phyloP scores from a whole-genome alignment of 2,113 vertebrate genomes.

The Arothron firmamentum region DNA sequence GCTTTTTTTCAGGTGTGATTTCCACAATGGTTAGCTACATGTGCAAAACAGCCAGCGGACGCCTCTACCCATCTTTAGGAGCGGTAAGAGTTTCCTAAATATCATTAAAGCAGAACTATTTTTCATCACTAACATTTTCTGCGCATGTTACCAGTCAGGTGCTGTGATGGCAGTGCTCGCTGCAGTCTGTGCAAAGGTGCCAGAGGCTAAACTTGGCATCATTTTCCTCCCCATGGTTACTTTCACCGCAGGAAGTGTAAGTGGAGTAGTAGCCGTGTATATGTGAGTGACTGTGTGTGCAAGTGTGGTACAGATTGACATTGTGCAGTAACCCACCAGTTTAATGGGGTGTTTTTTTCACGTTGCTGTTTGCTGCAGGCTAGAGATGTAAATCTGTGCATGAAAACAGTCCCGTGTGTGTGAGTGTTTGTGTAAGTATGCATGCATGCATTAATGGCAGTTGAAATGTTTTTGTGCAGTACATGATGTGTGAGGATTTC shows the following conservation, averaged over 20 bases:
- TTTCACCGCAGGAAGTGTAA: conserved; percentile 90
- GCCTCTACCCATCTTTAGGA: conserved; percentile 88
- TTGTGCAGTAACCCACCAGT: background rate
- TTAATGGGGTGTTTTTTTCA: conserved; percentile 3
- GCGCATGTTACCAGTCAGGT: conserved; percentile 78
- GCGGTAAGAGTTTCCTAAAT: conserved; percentile 77
- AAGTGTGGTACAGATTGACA: background rate
- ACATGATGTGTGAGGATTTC: background rate
- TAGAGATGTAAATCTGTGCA: conserved; percentile 39
- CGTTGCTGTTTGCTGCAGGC: conserved; percentile 32
- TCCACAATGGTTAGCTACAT: conserved; percentile 89
- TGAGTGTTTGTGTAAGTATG: conserved; percentile 43
- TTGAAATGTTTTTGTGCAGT: background rate
- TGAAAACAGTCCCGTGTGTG: conserved; percentile 26
- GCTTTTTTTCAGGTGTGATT: conserved; percentile 80
- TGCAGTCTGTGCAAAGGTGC: conserved; percentile 86
- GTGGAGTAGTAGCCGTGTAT: conserved; percentile 59
- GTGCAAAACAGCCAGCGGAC: conserved; percentile 84
- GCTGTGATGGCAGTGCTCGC: conserved; percentile 93
- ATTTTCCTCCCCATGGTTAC: conserved; percentile 92
- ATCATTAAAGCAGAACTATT: background rate
- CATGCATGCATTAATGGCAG: conserved; percentile 16
- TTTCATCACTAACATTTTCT: background rate
- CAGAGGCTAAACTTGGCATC: conserved; percentile 90
- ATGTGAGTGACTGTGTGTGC: background rate